A percentile compares a stretch with the other conserved stretches of the same genome.
phyloP scores from a whole-genome alignment of 2,113 vertebrate species.

The Bostrychus sinensis region DNA sequence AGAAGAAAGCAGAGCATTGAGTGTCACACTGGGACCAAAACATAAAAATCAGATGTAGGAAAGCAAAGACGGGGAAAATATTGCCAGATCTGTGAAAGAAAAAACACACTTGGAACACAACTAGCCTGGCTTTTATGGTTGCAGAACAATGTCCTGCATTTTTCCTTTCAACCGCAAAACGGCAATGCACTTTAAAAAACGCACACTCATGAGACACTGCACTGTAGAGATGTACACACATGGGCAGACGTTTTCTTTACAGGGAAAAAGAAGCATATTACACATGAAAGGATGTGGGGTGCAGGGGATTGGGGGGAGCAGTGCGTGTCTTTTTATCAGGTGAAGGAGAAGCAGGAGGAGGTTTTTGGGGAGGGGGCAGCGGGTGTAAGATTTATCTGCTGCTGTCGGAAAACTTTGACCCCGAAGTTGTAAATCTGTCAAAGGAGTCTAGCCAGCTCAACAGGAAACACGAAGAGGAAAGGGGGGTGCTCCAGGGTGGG shows the following conservation, averaged over 20 bases:
- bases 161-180: conserved; percentile 68
- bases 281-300: conserved; percentile 72
- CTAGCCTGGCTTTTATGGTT: conserved; percentile 63
- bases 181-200: conserved; percentile 35
- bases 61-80: conserved; percentile 2
- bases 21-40: conserved; percentile 56
- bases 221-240: conserved; percentile 18
- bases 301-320: conserved; percentile 18
- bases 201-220: conserved; percentile 4
- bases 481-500: conserved; percentile 9
- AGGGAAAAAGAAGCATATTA: conserved; percentile 42
- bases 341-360: conserved; percentile 50
- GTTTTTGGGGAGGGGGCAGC: conserved; percentile 18
- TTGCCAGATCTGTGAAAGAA: conserved; percentile 17
- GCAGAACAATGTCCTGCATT: conserved; percentile 75
- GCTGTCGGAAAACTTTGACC: conserved; percentile 83
- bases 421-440: conserved; percentile 83
- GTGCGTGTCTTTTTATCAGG: conserved; percentile 73
- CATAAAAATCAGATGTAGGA: conserved; percentile 53
- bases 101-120: conserved; percentile 59
- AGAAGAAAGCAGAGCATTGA: conserved; percentile 36
- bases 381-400: conserved; percentile 80
- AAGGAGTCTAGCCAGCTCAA: conserved; percentile 82
- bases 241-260: not conserved
- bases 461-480: conserved; percentile 80